These are phyloP conservation scores for Parambassis ranga DNA, from an alignment of 2,797 vertebrate species.

Conservation along the genomic window DNA sequence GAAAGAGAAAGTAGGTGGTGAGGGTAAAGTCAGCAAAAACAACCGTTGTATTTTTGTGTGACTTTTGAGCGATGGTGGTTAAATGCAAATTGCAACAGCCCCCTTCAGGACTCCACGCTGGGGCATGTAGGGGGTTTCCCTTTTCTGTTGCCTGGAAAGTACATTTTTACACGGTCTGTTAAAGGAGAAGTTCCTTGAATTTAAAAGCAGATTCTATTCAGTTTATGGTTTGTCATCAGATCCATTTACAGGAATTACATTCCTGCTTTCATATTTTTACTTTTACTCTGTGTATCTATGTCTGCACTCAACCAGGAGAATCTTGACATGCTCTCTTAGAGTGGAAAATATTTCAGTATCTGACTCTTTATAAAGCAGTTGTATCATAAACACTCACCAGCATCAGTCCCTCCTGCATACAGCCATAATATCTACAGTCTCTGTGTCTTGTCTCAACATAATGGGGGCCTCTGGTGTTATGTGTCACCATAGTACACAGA, in stretches of 20 bases:
- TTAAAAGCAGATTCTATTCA: background rate
- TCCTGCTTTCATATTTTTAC: background rate
- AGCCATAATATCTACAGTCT: conserved; percentile 4
- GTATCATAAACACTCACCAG: conserved; percentile 44
- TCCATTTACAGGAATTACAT: background rate
- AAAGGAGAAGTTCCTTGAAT: conserved; percentile 32
- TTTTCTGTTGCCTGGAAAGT: conserved; percentile 41
- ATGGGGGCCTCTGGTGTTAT: conserved; percentile 19
- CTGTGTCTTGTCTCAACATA: conserved; percentile 42
- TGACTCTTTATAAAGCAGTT: conserved; percentile 11
- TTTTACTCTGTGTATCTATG: no score
- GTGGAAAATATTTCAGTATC: background rate
- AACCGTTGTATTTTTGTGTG: background rate
- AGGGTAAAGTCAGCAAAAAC: background rate
- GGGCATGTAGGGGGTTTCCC: conserved; percentile 18
- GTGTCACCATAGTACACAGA: conserved; percentile 26
- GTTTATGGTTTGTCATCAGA: background rate
- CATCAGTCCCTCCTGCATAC: background rate
- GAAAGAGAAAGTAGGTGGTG: conserved; percentile 19
- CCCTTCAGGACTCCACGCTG: background rate
- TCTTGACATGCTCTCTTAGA: background rate
- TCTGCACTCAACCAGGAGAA: background rate
- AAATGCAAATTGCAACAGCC: background rate
- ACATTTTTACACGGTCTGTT: background rate
- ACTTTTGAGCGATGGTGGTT: background rate